phyloP scores from a whole-genome alignment of 2,797 vertebrate species.

The Pangasius djambal region DNA sequence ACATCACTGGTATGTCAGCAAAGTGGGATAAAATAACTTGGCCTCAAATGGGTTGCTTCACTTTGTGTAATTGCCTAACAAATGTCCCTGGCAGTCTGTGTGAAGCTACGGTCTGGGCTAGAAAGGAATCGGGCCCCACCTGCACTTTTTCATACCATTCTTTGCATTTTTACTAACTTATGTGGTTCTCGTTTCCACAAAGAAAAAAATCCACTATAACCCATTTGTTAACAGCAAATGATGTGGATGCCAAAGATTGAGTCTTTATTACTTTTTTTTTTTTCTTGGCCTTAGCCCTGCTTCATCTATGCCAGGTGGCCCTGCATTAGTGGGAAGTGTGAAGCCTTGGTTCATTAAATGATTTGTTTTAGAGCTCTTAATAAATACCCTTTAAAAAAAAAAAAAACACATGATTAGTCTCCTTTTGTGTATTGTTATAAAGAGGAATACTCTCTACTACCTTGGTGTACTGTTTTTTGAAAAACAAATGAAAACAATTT shows the following conservation, averaged over 20 bases:
- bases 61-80: too few species aligned
- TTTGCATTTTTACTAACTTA: too few species aligned
- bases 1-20: too few species aligned
- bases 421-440: not conserved
- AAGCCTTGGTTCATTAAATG: not conserved
- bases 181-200: too few species aligned
- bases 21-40: too few species aligned
- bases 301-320: not conserved
- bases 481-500: not conserved
- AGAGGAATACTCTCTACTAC: not conserved
- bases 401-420: not conserved
- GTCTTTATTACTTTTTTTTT: too few species aligned
- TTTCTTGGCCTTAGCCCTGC: not conserved
- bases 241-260: not conserved
- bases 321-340: not conserved
- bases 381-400: not conserved
- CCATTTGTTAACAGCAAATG: not conserved
- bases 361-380: not conserved
- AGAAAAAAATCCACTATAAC: too few species aligned
- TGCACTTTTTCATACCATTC: too few species aligned
- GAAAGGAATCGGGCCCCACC: too few species aligned
- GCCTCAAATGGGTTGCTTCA: too few species aligned
- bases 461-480: not conserved
- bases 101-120: too few species aligned
- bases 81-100: too few species aligned